Base-by-base conservation (phyloP, 1,140 invertebrate genomes). In the Helicoverpa armigera region DNA sequence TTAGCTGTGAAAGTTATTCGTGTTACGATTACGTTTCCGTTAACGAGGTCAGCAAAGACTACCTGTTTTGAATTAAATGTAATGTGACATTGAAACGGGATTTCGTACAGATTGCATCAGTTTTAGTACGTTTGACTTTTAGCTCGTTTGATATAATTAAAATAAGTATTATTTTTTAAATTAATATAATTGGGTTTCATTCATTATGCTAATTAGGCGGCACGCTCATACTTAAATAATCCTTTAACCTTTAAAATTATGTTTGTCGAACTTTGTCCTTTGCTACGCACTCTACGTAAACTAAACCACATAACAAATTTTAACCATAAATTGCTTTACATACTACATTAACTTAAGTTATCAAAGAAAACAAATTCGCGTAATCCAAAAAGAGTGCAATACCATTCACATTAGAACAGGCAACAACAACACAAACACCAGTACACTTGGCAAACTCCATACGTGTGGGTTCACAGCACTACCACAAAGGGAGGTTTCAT, bases 401-500 rank as follows among this genome's bases (percentile, higher is more conserved):
- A 23, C 23, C 35, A 35, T 35, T 7, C 3, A 35, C 7, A 35
- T 35, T 54, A 14, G 0, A 54, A 5, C 16, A 16, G 14, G 5
- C 53, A 31, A n/a, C 35, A 18, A 50, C 14, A 67, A 67, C 18
- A 58, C 2, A n/a, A 58, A 58, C 9, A 31, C 11, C 43, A 50
- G n/a, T 67, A 4, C 12, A 43, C 2, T 12, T n/a, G 63, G 18
- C 1, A 29, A 31, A 29, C 48, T 29, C 18, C 56, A 43, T 23
- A 53, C 35, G 35, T 58, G n/a, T 50, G 29, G 58, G 23, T 23
- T 16, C 58, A 16, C 18, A 13, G 51, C 18, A n/a, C 56, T 79
- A 70, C 76, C 70, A 82, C 69, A 82, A 79, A 78, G 76, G 67
- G 53, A 51, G 7, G 60, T 75, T 61, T 79, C 77, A 82, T 79